A percentile compares a stretch with the other conserved stretches of the same genome.
Conservation (phyloP, 2,797 vertebrate species). For the Florisuga fusca region DNA sequence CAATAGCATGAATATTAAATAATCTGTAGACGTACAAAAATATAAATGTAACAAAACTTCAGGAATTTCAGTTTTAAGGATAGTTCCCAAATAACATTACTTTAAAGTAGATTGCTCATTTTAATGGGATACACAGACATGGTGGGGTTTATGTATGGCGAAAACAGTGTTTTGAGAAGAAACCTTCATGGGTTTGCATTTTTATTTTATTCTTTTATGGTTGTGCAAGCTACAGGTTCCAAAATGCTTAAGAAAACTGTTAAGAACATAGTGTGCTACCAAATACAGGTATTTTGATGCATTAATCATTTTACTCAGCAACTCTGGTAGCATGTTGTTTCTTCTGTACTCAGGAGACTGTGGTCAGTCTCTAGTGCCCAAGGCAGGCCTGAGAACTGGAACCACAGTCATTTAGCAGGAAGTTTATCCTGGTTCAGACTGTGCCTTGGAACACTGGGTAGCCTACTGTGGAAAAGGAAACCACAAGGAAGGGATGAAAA, state of each 20-base stretch:
- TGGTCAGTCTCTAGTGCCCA: constrained; percentile 41
- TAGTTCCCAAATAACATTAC: background rate
- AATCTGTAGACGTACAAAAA: background rate
- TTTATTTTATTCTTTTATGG: constrained; percentile 34
- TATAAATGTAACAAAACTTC: constrained; percentile 8
- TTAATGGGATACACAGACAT: constrained; percentile 29
- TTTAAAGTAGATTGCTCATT: constrained; percentile 52
- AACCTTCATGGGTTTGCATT: background rate
- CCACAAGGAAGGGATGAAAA: background rate
- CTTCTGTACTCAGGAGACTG: constrained; percentile 32
- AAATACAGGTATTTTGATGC: constrained; percentile 50
- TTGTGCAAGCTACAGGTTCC: constrained; percentile 27
- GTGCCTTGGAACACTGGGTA: constrained; percentile 19
- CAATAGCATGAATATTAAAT: background rate
- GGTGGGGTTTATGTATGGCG: constrained; percentile 28
- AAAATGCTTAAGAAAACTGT: constrained; percentile 57
- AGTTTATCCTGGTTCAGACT: constrained; percentile 44
- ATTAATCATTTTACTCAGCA: constrained; percentile 60
- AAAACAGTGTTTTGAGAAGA: constrained; percentile 59
- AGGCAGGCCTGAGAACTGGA: background rate
- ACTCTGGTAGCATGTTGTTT: constrained; percentile 35
- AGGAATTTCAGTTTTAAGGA: constrained; percentile 45
- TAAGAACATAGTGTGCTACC: constrained; percentile 48
- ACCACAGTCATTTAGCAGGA: constrained; percentile 52
- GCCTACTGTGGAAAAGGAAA: constrained; percentile 21